Evolutionary conservation across 2,113 vertebrate species (phyloP).

Genomic region (Pedetes capensis): DNA sequence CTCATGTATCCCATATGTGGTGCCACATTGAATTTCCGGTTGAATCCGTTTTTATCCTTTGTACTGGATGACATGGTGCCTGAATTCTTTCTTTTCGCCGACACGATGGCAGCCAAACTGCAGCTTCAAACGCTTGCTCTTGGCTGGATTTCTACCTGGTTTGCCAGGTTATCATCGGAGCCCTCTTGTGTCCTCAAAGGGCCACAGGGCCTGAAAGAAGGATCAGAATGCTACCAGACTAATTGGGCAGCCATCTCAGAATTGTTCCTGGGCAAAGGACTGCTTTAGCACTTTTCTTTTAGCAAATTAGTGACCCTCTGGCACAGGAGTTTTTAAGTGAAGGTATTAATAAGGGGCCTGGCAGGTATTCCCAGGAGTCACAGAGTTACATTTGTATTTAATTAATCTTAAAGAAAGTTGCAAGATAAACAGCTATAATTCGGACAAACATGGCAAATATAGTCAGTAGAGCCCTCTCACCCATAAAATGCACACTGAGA

Average conservation of each 20-base stretch:
- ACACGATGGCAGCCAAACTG: slow-evolving; percentile 92
- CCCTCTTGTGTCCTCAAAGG: slow-evolving; percentile 89
- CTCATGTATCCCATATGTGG: slow-evolving; percentile 98
- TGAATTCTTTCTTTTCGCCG: slow-evolving; percentile 89
- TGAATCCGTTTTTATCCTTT: slow-evolving; percentile 91
- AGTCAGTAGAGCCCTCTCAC: slow-evolving; percentile 83
- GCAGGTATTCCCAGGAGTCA: slow-evolving; percentile 91
- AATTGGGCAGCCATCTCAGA: slow-evolving; percentile 86
- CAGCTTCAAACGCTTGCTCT: slow-evolving; percentile 89
- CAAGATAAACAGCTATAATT: slow-evolving; percentile 93
- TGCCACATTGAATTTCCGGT: slow-evolving; percentile 97
- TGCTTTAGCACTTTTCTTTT: slow-evolving; percentile 79
- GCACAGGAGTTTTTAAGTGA: slow-evolving; percentile 87
- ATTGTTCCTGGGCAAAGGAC: slow-evolving; percentile 85
- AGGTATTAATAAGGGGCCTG: slow-evolving; percentile 92
- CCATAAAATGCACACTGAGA: slow-evolving; percentile 84
- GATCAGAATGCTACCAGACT: slow-evolving; percentile 80
- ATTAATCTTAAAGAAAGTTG: slow-evolving; percentile 91
- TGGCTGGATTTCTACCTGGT: slow-evolving; percentile 92
- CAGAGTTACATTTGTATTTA: slow-evolving; percentile 90
- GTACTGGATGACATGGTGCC: slow-evolving; percentile 90
- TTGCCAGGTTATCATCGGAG: slow-evolving; percentile 92
- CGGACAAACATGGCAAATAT: slow-evolving; percentile 85
- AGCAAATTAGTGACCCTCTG: slow-evolving; percentile 88
- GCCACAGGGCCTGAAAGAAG: slow-evolving; percentile 87